Evolutionary conservation across 2,797 vertebrate species (phyloP).

Genomic region (Phoeniculus purpureus): DNA sequence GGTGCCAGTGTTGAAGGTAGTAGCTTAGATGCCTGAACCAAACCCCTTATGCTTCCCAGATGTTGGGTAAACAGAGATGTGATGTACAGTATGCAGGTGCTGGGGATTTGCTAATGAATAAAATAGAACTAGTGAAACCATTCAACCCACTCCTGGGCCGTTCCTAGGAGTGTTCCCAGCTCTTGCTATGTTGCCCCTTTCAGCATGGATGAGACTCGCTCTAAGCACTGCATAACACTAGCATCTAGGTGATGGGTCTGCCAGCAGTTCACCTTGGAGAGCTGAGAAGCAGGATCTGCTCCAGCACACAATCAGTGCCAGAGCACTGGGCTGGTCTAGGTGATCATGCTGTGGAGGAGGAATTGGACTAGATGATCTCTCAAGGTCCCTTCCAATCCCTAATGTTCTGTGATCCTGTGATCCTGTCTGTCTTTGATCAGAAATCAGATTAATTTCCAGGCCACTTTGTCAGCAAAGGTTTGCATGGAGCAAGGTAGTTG

Average conservation of each 20-base stretch:
- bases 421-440: not conserved
- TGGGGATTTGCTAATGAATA: fast-evolving
- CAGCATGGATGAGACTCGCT: not conserved
- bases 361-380: too few species aligned
- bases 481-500: not conserved
- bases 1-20: not conserved
- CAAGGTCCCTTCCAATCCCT: too few species aligned
- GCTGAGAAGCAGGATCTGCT: not conserved
- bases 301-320: not conserved
- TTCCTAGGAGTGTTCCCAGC: not conserved
- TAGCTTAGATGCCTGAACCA: not conserved
- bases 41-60: not conserved
- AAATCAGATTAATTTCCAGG: not conserved
- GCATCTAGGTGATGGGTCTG: not conserved
- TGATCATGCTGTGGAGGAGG: too few species aligned
- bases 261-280: not conserved
- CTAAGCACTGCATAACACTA: too few species aligned
- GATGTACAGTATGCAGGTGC: not conserved
- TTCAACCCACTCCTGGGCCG: not conserved
- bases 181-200: not conserved
- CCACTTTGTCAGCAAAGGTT: not conserved
- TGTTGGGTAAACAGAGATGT: not conserved
- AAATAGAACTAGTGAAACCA: not conserved
- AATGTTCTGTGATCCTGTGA: too few species aligned
- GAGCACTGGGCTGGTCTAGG: not conserved